Percentiles rank a stretch among this genome's conserved stretches.
These are phyloP conservation scores for Halocynthia roretzi DNA, from an alignment of 23 tunicate species.

Conservation along the genomic window DNA sequence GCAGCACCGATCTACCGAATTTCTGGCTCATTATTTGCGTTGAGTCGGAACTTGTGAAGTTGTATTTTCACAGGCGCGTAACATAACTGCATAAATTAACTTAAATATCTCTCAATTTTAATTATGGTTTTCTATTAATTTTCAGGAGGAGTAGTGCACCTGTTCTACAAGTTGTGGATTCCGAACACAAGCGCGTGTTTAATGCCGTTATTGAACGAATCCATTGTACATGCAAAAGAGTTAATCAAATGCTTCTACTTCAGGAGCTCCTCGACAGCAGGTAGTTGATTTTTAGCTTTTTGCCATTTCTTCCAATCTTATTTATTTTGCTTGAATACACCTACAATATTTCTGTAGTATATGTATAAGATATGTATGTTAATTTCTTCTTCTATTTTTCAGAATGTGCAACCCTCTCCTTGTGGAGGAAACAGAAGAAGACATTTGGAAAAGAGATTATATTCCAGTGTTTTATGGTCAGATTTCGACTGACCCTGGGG, in stretches of 20 bases:
- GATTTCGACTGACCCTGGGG: conserved; percentile 8
- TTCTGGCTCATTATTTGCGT: conserved; percentile 66
- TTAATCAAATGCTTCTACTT: conserved; percentile 60
- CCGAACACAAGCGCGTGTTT: conserved; percentile 39
- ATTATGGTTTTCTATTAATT: not conserved
- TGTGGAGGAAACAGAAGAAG: conserved; percentile 82
- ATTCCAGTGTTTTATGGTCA: not conserved
- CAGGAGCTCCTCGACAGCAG: conserved; percentile 54
- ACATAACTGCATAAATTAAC: not conserved
- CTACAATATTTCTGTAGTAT: too few relatives aligned
- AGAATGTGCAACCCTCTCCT: conserved; percentile 56
- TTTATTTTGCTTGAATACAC: not conserved
- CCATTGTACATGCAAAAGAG: conserved; percentile 38
- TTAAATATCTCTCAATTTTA: not conserved
- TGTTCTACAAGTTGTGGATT: conserved; percentile 18
- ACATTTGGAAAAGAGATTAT: conserved; percentile 61
- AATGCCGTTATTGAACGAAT: conserved; percentile 21
- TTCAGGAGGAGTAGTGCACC: conserved; percentile 34
- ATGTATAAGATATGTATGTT: not conserved
- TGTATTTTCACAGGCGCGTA: conserved; percentile 50
- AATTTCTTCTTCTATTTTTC: not conserved
- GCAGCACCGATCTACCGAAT: conserved; percentile 49
- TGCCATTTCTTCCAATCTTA: not conserved
- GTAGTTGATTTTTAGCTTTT: not conserved
- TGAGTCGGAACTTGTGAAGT: conserved; percentile 25